These are phyloP conservation scores for Brassicogethes aeneus DNA, from an alignment of 2,888 invertebrate species.

Conservation along the genomic window DNA sequence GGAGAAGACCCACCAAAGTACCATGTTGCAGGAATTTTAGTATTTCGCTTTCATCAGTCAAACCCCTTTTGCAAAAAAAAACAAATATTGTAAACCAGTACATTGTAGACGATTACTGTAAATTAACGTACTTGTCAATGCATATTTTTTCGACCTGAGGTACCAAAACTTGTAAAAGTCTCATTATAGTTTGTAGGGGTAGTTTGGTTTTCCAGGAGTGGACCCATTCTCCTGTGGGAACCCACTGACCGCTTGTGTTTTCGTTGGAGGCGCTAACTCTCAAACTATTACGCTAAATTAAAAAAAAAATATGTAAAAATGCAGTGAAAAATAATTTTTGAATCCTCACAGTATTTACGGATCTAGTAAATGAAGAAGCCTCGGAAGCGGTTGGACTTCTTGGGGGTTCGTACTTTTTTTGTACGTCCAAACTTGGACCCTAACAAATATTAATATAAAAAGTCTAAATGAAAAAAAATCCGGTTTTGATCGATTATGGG, in stretches of 20 bases:
- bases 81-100: neutral
- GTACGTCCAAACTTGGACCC: no score
- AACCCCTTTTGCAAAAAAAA: slow-evolving; percentile 55
- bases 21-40: slow-evolving; percentile 98
- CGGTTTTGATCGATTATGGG: no score
- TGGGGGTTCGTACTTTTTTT: no score
- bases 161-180: slow-evolving; percentile 93
- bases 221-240: slow-evolving; percentile 95
- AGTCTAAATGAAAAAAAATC: no score
- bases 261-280: slow-evolving; percentile 44
- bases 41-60: slow-evolving; percentile 99
- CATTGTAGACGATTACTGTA: neutral
- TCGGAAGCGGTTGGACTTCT: slow-evolving; percentile 6
- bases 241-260: slow-evolving; percentile 52
- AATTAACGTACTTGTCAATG: slow-evolving; percentile 93
- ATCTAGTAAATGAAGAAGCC: slow-evolving; percentile 21
- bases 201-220: slow-evolving; percentile 93
- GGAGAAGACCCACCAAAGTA: slow-evolving; percentile 91
- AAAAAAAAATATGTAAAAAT: slow-evolving; percentile 1
- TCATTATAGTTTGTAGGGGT: slow-evolving; percentile 98
- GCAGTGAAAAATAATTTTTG: neutral
- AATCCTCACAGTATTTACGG: slow-evolving; percentile 36
- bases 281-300: slow-evolving; percentile 52
- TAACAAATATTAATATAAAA: no score
- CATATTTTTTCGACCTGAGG: slow-evolving; percentile 99